A percentile compares a stretch with the other conserved stretches of the same genome.
phyloP scores from a whole-genome alignment of 2,888 invertebrate species.

The Eretmocerus hayati region DNA sequence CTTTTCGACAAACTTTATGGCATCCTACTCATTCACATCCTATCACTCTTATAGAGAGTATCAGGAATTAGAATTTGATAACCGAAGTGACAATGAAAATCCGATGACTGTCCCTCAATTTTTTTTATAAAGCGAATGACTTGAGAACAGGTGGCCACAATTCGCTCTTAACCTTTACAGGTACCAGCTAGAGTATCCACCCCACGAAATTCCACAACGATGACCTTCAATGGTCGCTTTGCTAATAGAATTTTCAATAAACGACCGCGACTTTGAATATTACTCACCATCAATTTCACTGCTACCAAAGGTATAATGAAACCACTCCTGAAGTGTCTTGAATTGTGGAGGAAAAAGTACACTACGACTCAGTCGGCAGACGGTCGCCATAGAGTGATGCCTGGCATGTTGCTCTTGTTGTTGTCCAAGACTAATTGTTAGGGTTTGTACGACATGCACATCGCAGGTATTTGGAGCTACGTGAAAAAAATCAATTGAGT shows the following conservation, averaged over 20 bases:
- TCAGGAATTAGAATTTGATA: too few relatives aligned
- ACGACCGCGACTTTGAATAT: constrained; percentile 1
- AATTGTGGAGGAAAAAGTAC: constrained; percentile 94
- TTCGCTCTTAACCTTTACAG: too few relatives aligned
- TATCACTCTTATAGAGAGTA: too few relatives aligned
- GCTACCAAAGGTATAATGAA: constrained; percentile 90
- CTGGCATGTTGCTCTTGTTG: constrained; percentile 56
- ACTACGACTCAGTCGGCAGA: constrained; percentile 84
- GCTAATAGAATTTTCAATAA: constrained; percentile 2
- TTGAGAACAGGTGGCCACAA: too few relatives aligned
- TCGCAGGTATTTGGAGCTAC: constrained; percentile 52
- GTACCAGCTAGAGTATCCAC: too few relatives aligned
- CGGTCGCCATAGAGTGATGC: constrained; percentile 89
- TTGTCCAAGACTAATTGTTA: constrained; percentile 82
- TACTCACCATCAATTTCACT: constrained; percentile 84
- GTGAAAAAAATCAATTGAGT: constrained; percentile 1
- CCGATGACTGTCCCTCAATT: too few relatives aligned
- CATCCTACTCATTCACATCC: too few relatives aligned
- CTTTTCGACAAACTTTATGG: too few relatives aligned
- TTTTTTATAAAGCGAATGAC: too few relatives aligned
- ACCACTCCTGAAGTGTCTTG: constrained; percentile 91
- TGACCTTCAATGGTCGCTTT: too few relatives aligned
- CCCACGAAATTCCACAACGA: too few relatives aligned
- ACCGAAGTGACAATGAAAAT: too few relatives aligned
- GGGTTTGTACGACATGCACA: constrained; percentile 81